phyloP scores from a whole-genome alignment of 2,113 vertebrate genomes.

The Accipiter virgatus region DNA sequence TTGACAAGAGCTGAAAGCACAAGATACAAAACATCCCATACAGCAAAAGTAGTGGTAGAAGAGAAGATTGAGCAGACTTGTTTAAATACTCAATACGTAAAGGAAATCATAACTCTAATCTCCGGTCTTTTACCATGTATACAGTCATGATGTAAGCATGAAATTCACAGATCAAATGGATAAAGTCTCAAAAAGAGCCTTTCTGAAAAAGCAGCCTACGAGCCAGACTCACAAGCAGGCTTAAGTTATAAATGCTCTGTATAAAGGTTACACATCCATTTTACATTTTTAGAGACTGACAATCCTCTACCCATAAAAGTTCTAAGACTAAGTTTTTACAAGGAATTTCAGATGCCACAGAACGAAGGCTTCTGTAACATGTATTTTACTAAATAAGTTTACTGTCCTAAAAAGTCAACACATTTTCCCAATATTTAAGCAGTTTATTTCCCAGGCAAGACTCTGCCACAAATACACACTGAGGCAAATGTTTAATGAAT shows the following conservation, averaged over 20 bases:
- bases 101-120: neutral
- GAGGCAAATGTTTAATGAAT: neutral
- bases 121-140: neutral
- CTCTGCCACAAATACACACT: neutral
- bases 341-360: neutral
- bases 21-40: neutral
- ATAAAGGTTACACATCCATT: neutral
- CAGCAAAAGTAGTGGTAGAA: neutral
- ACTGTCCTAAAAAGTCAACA: neutral
- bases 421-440: neutral
- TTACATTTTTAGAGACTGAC: neutral
- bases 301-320: neutral
- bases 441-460: neutral
- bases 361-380: neutral
- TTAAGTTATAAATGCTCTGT: neutral
- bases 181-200: neutral
- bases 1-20: neutral
- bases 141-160: neutral
- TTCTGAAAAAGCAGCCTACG: neutral
- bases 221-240: neutral
- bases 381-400: neutral
- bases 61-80: neutral
- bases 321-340: neutral
- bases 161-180: neutral
- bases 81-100: neutral